Evolutionary conservation across 2,888 invertebrate species (phyloP), one percentile per base, ranked within the genome.

Genomic region (Andricus curvator): DNA sequence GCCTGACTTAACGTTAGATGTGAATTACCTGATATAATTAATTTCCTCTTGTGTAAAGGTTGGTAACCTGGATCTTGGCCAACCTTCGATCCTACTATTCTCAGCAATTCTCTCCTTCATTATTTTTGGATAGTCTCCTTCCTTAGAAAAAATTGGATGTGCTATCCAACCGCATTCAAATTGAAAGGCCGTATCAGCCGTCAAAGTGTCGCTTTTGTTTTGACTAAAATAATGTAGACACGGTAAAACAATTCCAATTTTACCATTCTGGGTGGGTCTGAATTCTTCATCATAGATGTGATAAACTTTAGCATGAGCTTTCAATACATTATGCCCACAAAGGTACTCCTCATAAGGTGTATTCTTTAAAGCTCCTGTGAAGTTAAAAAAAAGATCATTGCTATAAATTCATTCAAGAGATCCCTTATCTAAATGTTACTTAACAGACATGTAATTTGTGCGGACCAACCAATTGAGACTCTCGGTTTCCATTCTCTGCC

Each of bases 281-380:
- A 95, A 96, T 80, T 94, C 92, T 20, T 94, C 91, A 66, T 95
- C 93, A 85, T 95, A 96, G 87, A 95, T 93, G 86, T 95, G 95
- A 85, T 95, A 95, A 29, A 94, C 95, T 88, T 94, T 94, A 0
- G 96, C 95, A 88, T 97, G 97, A 0, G 96, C 95, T 88, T 95
- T 95, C 37, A 97, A 92, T 80, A 96, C 93, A 89, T 96, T 96
- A 88, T 96, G 96, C 0, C 95, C 94, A 84, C 96, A 96, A 0
- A 95, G 93, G 89, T 97, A 97, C 81, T 94, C 79, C 8, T 37
- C 37, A 37, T 37, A 37, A 37, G 37, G 37, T 37, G 29, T 29
- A 29, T 8, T 37, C 37, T 37, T 37, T 8, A 37, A 3, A 37
- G 37, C 37, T 37, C 37, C 37, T 37, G 37, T 6, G 37, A 37